A percentile compares a stretch with the other conserved stretches of the same genome.
Evolutionary conservation across 2,888 invertebrate species (phyloP).

Genomic region (Candidula unifasciata): DNA sequence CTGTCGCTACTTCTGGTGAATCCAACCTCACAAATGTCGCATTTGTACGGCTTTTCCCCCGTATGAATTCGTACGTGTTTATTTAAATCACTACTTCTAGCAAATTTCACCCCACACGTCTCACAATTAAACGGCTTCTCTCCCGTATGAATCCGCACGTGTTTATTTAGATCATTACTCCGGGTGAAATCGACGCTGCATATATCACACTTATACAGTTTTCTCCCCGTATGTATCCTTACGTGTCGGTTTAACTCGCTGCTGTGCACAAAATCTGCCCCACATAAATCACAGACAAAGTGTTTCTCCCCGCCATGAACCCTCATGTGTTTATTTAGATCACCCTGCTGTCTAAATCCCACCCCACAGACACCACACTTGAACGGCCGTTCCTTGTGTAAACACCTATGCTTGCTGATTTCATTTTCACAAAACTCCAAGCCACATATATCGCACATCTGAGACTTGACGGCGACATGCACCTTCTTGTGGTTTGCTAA

Average conservation of each 20-base stretch:
- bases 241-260: conserved; percentile 37
- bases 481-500: not conserved
- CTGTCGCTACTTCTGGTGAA: conserved; percentile 26
- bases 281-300: conserved; percentile 48
- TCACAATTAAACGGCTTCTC: conserved; percentile 24
- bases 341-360: not conserved
- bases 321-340: not conserved
- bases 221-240: not conserved
- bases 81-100: not conserved
- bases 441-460: conserved; percentile 3
- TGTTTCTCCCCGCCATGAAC: conserved; percentile 46
- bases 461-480: conserved; percentile 3
- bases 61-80: not conserved
- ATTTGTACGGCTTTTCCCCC: conserved; percentile 13
- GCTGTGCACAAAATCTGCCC: conserved; percentile 30
- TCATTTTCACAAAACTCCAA: not conserved
- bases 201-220: conserved; percentile 22
- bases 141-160: conserved; percentile 5
- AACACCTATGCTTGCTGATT: not conserved
- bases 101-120: not conserved
- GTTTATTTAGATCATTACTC: conserved; percentile 32
- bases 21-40: not conserved
- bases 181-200: not conserved
- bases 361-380: conserved; percentile 3
- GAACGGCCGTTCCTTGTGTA: conserved; percentile 30